Evolutionary conservation across 2,113 vertebrate species (phyloP), one percentile per base, ranked within the genome.

Genomic region (Saccopteryx leptura): DNA sequence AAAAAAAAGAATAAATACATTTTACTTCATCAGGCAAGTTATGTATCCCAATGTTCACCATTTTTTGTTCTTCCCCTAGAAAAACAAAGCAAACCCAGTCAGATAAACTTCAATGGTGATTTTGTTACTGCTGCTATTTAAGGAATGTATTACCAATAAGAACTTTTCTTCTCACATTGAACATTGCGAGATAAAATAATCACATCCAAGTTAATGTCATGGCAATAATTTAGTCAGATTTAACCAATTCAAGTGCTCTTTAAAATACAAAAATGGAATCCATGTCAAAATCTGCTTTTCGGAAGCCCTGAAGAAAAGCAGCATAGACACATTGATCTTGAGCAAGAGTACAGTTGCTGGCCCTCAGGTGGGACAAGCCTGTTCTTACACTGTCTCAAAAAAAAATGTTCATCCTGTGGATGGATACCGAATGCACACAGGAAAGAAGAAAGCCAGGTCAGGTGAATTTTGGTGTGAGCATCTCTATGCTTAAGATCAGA

Each of bases 41-140:
- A 14, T 7, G 8, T 28, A 76, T 26, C 72, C 54, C 81, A 76
- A 63, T 74, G 52, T 90, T 50, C 93, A 66, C 28, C 52, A 82
- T 28, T 96, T 96, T 96, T 84, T 90, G 2, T 9, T 92, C 50
- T 92, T 90, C 54, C 54, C 48, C 24, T 85, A 66, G 33, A 93
- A 92, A 95, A 96, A 82, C 48, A 94, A 90, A 48, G 39, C 15
- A 83, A 83, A 91, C 63, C 2, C 12, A 52, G 19, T 78, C 60
- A 33, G 21, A 72, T 50, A 60, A 66, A 71, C 33, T 80, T 91
- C 69, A 75, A 0, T 68, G 54, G 10, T 33, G 11, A 85, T 46
- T 85, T 75, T 54, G 79, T 48, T 86, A 87, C 58, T 31, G 23
- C 18, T 81, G 48, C 61, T 83, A 75, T 92, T 92, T 71, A 94